phyloP scores from a whole-genome alignment of 2,888 invertebrate genomes.

The Conistra vaccinii region DNA sequence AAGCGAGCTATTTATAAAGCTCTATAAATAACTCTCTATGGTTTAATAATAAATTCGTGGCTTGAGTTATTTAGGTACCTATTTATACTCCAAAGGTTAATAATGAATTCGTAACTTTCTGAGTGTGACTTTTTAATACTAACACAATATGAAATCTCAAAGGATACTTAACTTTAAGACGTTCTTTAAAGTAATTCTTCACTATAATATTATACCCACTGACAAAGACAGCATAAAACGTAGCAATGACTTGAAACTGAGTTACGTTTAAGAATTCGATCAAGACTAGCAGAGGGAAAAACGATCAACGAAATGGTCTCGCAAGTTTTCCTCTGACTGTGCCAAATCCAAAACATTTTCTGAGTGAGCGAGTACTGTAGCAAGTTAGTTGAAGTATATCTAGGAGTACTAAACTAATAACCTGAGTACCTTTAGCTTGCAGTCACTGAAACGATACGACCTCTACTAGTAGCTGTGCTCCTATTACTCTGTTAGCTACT shows the following conservation, averaged over 20 bases:
- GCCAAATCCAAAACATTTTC: conserved; percentile 17
- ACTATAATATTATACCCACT: not conserved
- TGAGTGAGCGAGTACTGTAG: not conserved
- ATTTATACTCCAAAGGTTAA: conserved; percentile 1
- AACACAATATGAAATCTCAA: not conserved
- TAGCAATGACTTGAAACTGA: not conserved
- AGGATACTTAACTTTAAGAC: not conserved
- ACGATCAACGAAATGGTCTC: not conserved
- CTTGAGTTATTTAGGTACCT: not conserved
- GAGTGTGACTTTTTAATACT: not conserved
- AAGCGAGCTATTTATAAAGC: conserved; percentile 14
- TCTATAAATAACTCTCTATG: conserved; percentile 35
- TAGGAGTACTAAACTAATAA: not conserved
- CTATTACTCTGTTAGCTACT: conserved; percentile 15
- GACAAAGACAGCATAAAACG: not conserved
- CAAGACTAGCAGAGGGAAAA: not conserved
- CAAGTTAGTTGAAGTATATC: not conserved
- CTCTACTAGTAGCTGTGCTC: not conserved
- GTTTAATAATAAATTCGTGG: conserved; percentile 31
- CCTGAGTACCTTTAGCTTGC: not conserved
- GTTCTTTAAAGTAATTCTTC: not conserved
- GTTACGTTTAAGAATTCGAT: not conserved
- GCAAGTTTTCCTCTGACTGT: conserved; percentile 4
- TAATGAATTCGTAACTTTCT: not conserved
- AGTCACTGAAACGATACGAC: conserved; percentile 8